phyloP scores from a whole-genome alignment of 2,888 invertebrate species.

The Acanthococcus lagerstroemiae region DNA sequence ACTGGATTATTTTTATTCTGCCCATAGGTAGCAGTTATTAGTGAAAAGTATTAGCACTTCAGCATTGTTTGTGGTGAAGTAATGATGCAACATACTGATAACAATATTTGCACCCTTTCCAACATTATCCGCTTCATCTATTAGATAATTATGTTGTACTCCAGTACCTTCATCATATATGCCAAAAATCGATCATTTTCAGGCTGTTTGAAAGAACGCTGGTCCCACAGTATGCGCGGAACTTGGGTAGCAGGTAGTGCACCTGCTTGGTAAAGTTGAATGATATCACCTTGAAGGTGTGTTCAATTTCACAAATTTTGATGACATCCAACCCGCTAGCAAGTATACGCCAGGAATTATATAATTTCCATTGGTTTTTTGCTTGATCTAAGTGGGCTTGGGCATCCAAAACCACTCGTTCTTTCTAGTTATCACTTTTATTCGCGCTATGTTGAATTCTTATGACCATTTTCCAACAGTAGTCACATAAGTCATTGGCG shows the following conservation, averaged over 20 bases:
- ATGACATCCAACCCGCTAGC: background rate
- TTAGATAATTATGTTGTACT: background rate
- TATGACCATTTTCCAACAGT: background rate
- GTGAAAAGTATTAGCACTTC: slow-evolving; percentile 1
- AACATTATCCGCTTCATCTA: background rate
- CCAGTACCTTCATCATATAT: background rate
- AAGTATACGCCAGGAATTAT: background rate
- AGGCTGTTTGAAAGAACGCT: slow-evolving; percentile 1
- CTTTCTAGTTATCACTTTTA: background rate
- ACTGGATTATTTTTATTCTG: slow-evolving; percentile 13
- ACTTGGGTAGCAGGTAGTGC: background rate
- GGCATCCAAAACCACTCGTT: background rate
- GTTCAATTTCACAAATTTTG: background rate
- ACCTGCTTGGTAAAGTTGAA: background rate
- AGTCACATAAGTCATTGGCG: background rate
- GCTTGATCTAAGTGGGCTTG: background rate
- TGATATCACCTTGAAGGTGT: background rate
- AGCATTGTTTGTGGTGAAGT: background rate
- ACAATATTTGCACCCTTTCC: slow-evolving; percentile 14
- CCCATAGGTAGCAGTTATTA: background rate
- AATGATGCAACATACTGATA: slow-evolving; percentile 3
- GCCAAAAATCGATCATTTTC: slow-evolving; percentile 1
- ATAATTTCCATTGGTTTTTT: background rate
- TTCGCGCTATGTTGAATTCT: background rate
- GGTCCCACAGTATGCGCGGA: background rate